A percentile compares a stretch with the other conserved stretches of the same genome.
These are phyloP conservation scores for Dipodomys merriami DNA, from an alignment of 2,113 vertebrate species.

Conservation along the genomic window DNA sequence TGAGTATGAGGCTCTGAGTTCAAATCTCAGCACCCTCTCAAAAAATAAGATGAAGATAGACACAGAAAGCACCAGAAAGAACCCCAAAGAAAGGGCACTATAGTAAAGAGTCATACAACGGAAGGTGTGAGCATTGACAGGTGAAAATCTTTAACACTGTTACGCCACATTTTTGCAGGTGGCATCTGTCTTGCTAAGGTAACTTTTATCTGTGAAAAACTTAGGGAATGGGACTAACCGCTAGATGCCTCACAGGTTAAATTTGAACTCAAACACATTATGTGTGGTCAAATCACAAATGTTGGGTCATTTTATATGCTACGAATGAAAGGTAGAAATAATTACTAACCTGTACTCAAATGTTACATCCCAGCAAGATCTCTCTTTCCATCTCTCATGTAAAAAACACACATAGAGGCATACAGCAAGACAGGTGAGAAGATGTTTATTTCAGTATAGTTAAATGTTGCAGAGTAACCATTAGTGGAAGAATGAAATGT, in stretches of 20 bases:
- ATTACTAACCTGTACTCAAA: background rate
- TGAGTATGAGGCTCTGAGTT: too few relatives aligned
- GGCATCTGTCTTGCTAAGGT: background rate
- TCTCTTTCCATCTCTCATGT: background rate
- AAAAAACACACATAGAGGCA: background rate
- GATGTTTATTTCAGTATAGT: background rate
- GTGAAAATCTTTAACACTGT: background rate
- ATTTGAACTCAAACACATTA: background rate
- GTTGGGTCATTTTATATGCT: background rate
- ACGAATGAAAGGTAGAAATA: background rate
- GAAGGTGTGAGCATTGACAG: background rate
- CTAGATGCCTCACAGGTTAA: background rate
- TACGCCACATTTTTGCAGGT: too few relatives aligned
- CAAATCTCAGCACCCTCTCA: too few relatives aligned
- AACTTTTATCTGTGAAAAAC: background rate
- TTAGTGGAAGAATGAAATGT: background rate
- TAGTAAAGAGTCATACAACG: background rate
- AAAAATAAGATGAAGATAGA: background rate
- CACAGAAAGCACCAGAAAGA: background rate
- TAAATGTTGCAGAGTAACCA: background rate
- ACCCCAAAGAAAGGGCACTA: background rate
- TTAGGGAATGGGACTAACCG: background rate
- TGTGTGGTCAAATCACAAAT: background rate
- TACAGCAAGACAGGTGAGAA: background rate
- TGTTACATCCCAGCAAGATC: background rate